Conservation (phyloP, 2,113 vertebrate species). For the Phalacrocorax aristotelis region DNA sequence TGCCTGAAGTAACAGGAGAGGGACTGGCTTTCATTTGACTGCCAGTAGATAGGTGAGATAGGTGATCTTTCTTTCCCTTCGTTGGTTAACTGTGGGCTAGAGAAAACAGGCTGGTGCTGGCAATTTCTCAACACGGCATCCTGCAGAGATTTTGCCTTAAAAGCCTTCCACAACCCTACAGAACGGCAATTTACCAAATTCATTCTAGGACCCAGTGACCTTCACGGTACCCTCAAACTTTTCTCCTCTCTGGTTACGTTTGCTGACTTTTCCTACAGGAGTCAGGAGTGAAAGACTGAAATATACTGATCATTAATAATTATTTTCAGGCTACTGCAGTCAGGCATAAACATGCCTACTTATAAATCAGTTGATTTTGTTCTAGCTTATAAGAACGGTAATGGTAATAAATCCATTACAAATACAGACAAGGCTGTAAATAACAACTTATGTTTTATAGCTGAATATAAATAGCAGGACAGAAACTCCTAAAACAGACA, state of each 20-base stretch:
- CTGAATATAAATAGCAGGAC: slow-evolving; percentile 1
- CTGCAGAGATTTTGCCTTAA: background rate
- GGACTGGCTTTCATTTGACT: background rate
- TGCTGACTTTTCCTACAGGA: background rate
- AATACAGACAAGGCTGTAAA: background rate
- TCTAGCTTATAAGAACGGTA: background rate
- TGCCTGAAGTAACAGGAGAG: background rate
- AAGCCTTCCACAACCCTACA: background rate
- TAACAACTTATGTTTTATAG: background rate
- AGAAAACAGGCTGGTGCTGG: background rate
- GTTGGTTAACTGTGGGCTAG: background rate
- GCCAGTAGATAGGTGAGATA: background rate
- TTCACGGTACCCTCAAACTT: background rate
- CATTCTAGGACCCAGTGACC: background rate
- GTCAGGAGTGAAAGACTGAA: background rate
- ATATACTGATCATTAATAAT: background rate
- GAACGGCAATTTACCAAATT: background rate
- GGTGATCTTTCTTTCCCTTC: background rate
- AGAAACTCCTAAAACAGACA: background rate
- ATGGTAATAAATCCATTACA: background rate
- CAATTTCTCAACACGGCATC: background rate
- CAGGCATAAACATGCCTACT: background rate
- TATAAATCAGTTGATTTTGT: background rate
- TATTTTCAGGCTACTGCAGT: background rate
- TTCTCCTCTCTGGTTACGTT: background rate